These are phyloP conservation scores for Acrocephalus arundinaceus DNA, from an alignment of 2,113 vertebrate species.

Conservation along the genomic window DNA sequence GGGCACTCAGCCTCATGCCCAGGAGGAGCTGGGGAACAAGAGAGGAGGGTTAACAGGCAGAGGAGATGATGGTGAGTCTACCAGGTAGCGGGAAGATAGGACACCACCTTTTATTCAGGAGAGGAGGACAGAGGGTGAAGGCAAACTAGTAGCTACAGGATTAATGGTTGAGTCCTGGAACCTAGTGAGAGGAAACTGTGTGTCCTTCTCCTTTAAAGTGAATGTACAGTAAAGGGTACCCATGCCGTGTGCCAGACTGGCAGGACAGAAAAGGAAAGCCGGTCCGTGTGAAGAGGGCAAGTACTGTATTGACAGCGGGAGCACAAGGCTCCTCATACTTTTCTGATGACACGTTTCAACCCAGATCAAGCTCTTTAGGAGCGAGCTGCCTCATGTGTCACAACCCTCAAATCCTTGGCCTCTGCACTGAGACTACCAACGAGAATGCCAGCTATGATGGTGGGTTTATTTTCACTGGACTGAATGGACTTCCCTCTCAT, in stretches of 20 bases:
- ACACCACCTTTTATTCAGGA: background rate
- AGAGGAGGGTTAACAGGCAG: background rate
- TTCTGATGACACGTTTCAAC: constrained; percentile 63
- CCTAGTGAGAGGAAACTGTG: background rate
- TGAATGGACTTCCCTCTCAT: constrained; percentile 69
- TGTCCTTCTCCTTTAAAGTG: constrained; percentile 47
- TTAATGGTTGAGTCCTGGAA: background rate
- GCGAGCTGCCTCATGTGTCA: constrained; percentile 64
- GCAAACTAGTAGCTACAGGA: background rate
- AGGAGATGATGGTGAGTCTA: background rate
- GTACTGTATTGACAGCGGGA: constrained; percentile 48
- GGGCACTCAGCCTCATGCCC: background rate
- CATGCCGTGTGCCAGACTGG: background rate
- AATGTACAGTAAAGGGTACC: constrained; percentile 51
- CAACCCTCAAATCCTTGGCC: constrained; percentile 65
- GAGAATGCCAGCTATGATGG: constrained; percentile 67
- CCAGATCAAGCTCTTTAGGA: constrained; percentile 62
- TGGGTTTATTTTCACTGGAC: constrained; percentile 68
- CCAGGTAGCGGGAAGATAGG: background rate
- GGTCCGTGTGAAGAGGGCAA: constrained; percentile 15
- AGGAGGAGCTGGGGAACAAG: background rate
- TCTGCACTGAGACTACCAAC: constrained; percentile 56
- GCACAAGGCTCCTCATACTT: constrained; percentile 64
- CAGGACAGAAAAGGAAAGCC: constrained; percentile 59
- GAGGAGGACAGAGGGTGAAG: background rate